Conservation (phyloP, 2,113 vertebrate species). For the Osmerus mordax region DNA sequence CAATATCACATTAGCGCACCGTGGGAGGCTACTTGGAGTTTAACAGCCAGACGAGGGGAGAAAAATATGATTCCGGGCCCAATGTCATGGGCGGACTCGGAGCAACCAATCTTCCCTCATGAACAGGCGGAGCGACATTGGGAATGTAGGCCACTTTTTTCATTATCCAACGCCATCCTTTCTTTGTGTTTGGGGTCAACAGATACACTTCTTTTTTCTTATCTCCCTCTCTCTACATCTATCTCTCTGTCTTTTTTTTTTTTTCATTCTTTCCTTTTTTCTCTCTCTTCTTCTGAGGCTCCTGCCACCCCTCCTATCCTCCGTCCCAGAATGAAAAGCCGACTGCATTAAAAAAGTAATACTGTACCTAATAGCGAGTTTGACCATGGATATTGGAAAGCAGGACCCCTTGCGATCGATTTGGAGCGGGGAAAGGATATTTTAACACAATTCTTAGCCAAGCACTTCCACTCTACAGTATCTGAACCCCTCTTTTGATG, state of each 20-base stretch:
- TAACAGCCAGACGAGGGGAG: constrained; percentile 45
- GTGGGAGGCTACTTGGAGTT: constrained; percentile 37
- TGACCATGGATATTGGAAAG: constrained; percentile 62
- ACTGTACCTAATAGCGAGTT: constrained; percentile 59
- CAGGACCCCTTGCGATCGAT: constrained; percentile 59
- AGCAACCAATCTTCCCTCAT: constrained; percentile 46
- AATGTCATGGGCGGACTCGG: constrained; percentile 49
- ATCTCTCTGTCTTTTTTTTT: no score
- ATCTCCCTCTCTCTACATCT: constrained; percentile 7
- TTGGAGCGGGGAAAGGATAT: constrained; percentile 56
- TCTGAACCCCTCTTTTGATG: constrained; percentile 46
- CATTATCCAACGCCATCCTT: constrained; percentile 47
- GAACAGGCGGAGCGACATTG: constrained; percentile 11
- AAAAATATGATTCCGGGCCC: constrained; percentile 41
- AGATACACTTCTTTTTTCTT: constrained; percentile 36
- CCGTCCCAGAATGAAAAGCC: constrained; percentile 47
- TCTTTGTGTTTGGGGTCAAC: constrained; percentile 57
- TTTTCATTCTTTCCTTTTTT: no score
- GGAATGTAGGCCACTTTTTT: constrained; percentile 47
- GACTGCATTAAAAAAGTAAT: constrained; percentile 54
- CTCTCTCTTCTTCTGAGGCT: no score
- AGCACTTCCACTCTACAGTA: constrained; percentile 50
- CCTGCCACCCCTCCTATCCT: constrained; percentile 38
- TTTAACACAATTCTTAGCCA: constrained; percentile 53
- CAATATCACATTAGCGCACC: constrained; percentile 62